Conservation (phyloP, 2,113 vertebrate species). For the Penelope pileata region DNA sequence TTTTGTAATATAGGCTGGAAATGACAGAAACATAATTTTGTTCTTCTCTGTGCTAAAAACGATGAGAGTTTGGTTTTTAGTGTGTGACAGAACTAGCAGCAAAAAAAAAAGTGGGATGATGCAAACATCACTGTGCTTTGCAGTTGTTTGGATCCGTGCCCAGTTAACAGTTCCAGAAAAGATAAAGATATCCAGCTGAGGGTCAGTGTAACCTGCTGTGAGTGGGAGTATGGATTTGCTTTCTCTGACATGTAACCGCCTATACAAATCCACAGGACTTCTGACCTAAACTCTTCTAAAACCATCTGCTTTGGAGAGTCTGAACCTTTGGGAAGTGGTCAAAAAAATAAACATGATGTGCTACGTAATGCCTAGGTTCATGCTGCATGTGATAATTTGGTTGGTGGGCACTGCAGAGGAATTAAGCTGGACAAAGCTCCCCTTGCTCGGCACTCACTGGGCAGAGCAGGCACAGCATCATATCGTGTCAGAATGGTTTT, state of each 20-base stretch:
- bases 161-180: neutral
- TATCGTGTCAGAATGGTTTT: neutral
- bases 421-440: neutral
- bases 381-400: neutral
- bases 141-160: neutral
- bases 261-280: neutral
- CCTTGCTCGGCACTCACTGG: neutral
- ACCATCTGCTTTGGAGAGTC: neutral
- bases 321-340: neutral
- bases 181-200: neutral
- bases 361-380: neutral
- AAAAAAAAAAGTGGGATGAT: neutral
- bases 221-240: neutral
- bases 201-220: neutral
- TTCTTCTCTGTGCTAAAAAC: neutral
- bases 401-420: neutral
- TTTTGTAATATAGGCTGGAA: neutral
- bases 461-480: neutral
- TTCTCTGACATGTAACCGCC: neutral
- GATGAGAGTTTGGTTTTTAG: neutral
- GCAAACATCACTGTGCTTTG: neutral
- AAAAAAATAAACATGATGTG: neutral
- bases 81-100: neutral
- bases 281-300: neutral
- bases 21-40: neutral